Percentiles rank a stretch among this genome's conserved stretches.
Evolutionary conservation across 2,113 vertebrate genomes (phyloP).

Genomic region (Rafetus swinhoei): DNA sequence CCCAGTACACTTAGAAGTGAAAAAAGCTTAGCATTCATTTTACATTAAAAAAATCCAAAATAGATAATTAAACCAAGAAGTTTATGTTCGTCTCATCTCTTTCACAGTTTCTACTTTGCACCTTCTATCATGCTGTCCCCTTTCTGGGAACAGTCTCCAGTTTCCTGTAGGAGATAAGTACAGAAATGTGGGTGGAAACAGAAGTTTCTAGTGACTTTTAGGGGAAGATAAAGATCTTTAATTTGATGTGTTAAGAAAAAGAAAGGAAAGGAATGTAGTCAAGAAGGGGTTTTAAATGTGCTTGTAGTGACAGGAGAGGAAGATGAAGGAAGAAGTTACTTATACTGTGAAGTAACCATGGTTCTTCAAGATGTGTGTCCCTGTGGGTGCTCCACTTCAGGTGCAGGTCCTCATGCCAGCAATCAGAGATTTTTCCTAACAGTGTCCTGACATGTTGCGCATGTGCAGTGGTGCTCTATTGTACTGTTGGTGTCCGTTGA

Average conservation of each 20-base stretch:
- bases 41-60: not conserved
- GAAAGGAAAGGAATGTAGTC: not conserved
- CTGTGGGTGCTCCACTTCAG: no score
- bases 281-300: not conserved
- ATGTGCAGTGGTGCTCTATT: no score
- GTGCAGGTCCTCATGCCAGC: no score
- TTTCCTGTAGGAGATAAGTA: not conserved
- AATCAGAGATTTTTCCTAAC: no score
- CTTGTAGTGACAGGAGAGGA: not conserved
- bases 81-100: conserved; percentile 19
- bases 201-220: not conserved
- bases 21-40: conserved; percentile 37
- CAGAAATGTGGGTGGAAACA: not conserved
- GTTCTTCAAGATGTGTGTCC: no score
- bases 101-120: not conserved
- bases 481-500: no score
- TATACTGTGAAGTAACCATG: no score
- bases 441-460: no score
- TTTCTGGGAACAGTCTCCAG: not conserved
- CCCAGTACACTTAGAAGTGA: conserved; percentile 57
- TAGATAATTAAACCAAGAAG: conserved; percentile 60
- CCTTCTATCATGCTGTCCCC: not conserved
- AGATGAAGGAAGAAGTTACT: not conserved
- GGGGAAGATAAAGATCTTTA: not conserved
- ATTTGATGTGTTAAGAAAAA: not conserved